Evolutionary conservation across 2,113 vertebrate species (phyloP), one percentile per base, ranked within the genome.

Genomic region (Mellivora capensis): DNA sequence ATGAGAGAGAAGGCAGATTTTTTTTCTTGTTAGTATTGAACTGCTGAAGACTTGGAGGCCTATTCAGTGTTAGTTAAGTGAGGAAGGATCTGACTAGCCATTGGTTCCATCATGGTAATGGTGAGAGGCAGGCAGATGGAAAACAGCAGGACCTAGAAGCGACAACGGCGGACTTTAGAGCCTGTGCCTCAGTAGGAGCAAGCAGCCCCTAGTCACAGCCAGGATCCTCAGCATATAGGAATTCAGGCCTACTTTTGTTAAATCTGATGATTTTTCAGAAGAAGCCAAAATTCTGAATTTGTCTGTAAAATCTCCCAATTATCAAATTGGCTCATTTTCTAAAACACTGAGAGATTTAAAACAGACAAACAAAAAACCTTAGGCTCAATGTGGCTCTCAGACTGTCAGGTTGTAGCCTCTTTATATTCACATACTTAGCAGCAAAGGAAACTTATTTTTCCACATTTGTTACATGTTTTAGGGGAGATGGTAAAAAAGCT

Each of bases 1-100:
- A 89, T 94, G 37, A 80, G 69, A 86, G 44, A 29, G 39, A 94
- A 95, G 34, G 57, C 62, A 89, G 49, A 76, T 69, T 95, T 94
- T 67, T 54, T 25, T 37, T 27, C 74, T 64, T 84, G 18, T 47
- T 87, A 49, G 25, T 42, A 0, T 86, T 47, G 21, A 95, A 57
- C 14, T 92, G 20, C 76, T 94, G 25, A 52, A 77, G 72, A 88
- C 64, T 74, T 80, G 76, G 81, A 86, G 67, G 31, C 87, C 27
- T 6, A 1, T 44, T 4, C 71, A n/a, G 11, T 82, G 18, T 39
- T 61, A 86, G 42, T 52, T 44, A 59, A 84, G n/a, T 54, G 39
- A n/a, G 23, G 21, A 27, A 37, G 14, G 14, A 6, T 20, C 18
- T 47, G 37, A 74, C 7, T 14, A 13, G 69, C 42, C 10, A 15